Conservation (phyloP, 2,113 vertebrate species). For the Odocoileus virginianus region DNA sequence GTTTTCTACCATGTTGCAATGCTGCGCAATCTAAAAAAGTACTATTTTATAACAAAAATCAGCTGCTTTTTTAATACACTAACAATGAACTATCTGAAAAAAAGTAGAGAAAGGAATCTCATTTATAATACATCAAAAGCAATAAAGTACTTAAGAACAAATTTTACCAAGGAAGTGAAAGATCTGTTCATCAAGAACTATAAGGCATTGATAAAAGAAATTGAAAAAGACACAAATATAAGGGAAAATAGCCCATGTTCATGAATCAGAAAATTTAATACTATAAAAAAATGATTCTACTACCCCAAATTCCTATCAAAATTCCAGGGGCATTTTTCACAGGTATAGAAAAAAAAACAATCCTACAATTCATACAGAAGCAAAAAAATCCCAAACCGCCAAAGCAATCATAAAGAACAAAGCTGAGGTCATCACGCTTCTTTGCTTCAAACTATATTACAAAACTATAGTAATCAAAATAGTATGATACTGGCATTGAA, state of each 20-base stretch:
- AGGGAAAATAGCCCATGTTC: not conserved
- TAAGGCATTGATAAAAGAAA: not conserved
- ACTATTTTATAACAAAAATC: not conserved
- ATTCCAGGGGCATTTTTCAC: not conserved
- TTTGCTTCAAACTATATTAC: not conserved
- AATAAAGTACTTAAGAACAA: not conserved
- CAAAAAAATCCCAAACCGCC: not conserved
- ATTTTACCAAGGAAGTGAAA: not conserved
- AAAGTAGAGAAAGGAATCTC: not conserved
- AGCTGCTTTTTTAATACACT: not conserved
- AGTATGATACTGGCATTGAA: not conserved
- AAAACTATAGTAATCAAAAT: not conserved
- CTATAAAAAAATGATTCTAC: not conserved
- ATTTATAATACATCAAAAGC: not conserved
- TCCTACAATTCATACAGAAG: not conserved
- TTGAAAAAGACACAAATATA: not conserved
- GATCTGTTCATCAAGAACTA: not conserved
- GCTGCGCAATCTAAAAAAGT: not conserved
- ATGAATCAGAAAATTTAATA: not conserved
- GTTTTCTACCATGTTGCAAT: not conserved
- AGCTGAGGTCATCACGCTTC: not conserved
- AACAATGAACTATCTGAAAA: not conserved
- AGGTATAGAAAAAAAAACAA: not conserved
- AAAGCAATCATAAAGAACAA: not conserved
- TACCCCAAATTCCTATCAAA: not conserved